Evolutionary conservation across 2,888 invertebrate species (phyloP).

Genomic region (Elgonia sp.): DNA sequence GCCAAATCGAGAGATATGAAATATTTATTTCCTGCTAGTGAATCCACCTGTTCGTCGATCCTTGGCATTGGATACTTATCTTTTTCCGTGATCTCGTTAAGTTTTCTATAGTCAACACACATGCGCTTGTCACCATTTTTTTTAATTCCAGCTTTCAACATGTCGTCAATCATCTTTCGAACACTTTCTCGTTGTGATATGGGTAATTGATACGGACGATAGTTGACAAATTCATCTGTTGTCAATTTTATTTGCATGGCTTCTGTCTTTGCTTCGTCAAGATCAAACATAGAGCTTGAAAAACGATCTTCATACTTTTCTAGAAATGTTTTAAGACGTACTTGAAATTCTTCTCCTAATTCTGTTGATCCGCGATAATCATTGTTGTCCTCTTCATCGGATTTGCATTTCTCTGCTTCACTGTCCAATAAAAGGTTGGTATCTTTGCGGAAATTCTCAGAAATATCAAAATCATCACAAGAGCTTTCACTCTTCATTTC

Average conservation of each 20-base stretch:
- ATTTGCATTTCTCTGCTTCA: not conserved
- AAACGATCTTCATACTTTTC: not conserved
- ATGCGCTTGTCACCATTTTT: no score
- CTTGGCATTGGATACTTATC: no score
- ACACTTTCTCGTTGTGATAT: no score
- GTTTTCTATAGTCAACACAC: no score
- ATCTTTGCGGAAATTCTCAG: not conserved
- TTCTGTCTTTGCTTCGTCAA: slow-evolving; percentile 1
- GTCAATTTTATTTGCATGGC: not conserved
- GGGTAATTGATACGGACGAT: no score
- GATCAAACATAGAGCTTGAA: not conserved
- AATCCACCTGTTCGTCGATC: no score
- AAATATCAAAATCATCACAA: not conserved
- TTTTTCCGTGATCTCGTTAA: no score
- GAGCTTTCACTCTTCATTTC: no score
- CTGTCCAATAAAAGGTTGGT: not conserved
- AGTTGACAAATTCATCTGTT: not conserved
- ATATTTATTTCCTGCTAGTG: no score
- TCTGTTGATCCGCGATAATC: not conserved
- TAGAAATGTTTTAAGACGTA: not conserved
- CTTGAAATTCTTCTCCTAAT: not conserved
- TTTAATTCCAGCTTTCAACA: no score
- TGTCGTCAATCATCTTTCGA: no score
- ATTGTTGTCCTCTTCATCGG: not conserved
- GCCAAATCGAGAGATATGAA: no score